Percentiles rank a stretch among this genome's conserved stretches.
Evolutionary conservation across 2,113 vertebrate species (phyloP).

Genomic region (Calcarius ornatus): DNA sequence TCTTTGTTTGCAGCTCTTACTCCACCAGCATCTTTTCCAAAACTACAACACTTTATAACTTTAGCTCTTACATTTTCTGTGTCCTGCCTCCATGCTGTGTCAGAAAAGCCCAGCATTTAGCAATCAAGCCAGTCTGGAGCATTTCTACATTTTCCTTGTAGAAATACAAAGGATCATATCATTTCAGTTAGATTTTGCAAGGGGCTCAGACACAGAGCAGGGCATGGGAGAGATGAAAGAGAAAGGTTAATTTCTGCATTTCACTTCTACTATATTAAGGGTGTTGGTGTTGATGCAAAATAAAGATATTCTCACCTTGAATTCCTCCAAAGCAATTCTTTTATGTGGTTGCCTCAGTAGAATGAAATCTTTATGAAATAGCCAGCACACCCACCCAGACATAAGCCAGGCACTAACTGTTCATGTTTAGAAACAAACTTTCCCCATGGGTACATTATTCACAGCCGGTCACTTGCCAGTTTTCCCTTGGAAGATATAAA

Average conservation of each 20-base stretch:
- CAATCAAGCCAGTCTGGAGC: not conserved
- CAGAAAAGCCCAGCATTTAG: not conserved
- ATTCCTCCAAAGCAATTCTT: slow-evolving; percentile 50
- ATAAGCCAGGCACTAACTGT: slow-evolving; percentile 47
- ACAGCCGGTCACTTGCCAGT: slow-evolving; percentile 43
- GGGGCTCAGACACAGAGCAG: not conserved
- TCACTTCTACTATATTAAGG: not conserved
- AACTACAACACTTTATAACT: not conserved
- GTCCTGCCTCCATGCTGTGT: not conserved
- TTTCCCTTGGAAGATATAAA: slow-evolving; percentile 40
- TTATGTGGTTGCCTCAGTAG: slow-evolving; percentile 44
- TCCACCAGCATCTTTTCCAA: not conserved
- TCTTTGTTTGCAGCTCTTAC: not conserved
- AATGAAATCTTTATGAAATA: slow-evolving; percentile 38
- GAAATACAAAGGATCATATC: not conserved
- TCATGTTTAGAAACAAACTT: slow-evolving; percentile 52
- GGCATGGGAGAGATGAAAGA: not conserved
- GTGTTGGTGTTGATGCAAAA: slow-evolving; percentile 3
- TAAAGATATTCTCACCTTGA: slow-evolving; percentile 53
- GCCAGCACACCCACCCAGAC: slow-evolving; percentile 48
- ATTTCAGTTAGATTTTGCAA: not conserved
- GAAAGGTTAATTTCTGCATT: not conserved
- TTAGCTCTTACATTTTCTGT: not conserved
- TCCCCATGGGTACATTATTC: slow-evolving; percentile 60
- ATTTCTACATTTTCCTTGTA: not conserved